Evolutionary conservation across 2,113 vertebrate genomes (phyloP).

Genomic region (Acrocephalus kingi): DNA sequence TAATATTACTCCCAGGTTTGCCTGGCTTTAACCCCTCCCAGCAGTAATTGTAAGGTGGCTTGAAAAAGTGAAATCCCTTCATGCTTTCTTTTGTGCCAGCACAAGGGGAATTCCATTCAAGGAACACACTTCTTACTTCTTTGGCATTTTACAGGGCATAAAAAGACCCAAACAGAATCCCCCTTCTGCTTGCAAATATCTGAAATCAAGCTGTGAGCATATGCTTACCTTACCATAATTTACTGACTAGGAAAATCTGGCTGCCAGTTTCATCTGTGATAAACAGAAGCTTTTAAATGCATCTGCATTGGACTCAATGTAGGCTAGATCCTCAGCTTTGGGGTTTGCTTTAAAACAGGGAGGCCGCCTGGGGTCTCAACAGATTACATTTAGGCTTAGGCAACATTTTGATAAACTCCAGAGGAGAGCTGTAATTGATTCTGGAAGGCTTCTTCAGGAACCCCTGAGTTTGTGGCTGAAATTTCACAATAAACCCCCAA

Average conservation of each 20-base stretch:
- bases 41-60: background rate
- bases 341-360: background rate
- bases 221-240: background rate
- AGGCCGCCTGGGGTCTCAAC: background rate
- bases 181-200: background rate
- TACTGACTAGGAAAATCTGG: background rate
- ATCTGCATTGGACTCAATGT: background rate
- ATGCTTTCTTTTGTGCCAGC: fast-evolving
- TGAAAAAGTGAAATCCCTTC: background rate
- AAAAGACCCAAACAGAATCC: background rate
- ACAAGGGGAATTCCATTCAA: background rate
- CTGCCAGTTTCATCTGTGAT: background rate
- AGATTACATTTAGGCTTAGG: background rate
- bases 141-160: background rate
- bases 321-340: background rate
- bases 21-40: background rate
- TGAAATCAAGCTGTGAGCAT: background rate
- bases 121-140: background rate
- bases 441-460: background rate
- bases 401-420: background rate
- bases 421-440: background rate
- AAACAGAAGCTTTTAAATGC: background rate
- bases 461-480: background rate
- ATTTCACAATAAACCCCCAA: background rate
- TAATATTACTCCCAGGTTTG: background rate